Percentiles rank a stretch among this genome's conserved stretches.
Evolutionary conservation across 2,888 invertebrate species (phyloP).

Genomic region (Diachrysia chrysitis): DNA sequence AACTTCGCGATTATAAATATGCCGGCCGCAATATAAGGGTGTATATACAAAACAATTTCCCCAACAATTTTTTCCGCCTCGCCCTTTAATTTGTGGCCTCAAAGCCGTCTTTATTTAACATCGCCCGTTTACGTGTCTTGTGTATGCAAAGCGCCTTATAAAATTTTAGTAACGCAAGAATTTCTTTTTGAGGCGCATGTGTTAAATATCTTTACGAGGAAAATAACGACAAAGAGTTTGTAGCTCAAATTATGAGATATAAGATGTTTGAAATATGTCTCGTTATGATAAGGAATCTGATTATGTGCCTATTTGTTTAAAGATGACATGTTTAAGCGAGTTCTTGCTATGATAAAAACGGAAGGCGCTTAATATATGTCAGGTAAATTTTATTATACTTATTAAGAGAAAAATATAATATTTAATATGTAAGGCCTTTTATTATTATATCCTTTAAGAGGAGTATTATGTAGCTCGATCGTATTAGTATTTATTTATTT

Average conservation of each 20-base stretch:
- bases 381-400: conserved; percentile 10
- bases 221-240: conserved; percentile 45
- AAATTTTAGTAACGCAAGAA: conserved; percentile 54
- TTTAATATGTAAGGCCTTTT: neutral
- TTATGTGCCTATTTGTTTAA: conserved; percentile 42
- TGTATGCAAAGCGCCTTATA: conserved; percentile 54
- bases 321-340: conserved; percentile 27
- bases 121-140: conserved; percentile 25
- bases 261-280: conserved; percentile 33
- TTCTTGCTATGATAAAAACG: conserved; percentile 47
- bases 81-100: conserved; percentile 58
- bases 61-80: conserved; percentile 58
- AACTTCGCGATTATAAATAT: conserved; percentile 41
- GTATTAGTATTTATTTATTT: no score
- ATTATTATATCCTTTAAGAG: neutral
- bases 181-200: conserved; percentile 53
- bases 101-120: conserved; percentile 42
- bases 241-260: conserved; percentile 22
- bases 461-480: neutral
- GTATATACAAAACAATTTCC: conserved; percentile 66
- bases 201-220: conserved; percentile 53
- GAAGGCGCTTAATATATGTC: conserved; percentile 38
- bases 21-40: conserved; percentile 43
- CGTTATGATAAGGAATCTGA: conserved; percentile 17
- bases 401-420: neutral